Base-by-base conservation (phyloP, 1,140 invertebrate species). In the Bombus polaris region DNA sequence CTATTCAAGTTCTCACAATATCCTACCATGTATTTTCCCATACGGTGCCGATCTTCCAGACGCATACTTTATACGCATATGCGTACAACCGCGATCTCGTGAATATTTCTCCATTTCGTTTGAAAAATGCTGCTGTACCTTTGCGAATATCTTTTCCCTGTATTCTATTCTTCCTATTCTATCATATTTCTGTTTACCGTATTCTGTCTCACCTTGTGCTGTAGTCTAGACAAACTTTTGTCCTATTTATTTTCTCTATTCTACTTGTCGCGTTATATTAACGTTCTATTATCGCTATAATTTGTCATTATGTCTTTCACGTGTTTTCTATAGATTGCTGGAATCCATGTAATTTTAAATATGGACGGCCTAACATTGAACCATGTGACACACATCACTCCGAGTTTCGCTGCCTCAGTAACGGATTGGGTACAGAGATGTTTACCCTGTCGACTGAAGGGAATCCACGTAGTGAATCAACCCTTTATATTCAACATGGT, bases 381-480 rank as follows among this genome's bases (percentile, higher is more conserved):
- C 39, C 97, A 98, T 57, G 96, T 97, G 3, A 96, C 96, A n/a
- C 96, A 97, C 32, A 96, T 97, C 86, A 97, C 97, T 3, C 97
- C 97, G 0, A 96, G 90, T 88, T 97, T 96, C 94, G 97, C 96
- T 70, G 96, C 95, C 92, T 96, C 95, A 92, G 93, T 96, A 65
- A 91, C 96, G 57, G 97, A 96, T 73, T 97, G 96, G 95, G 95
- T 97, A 83, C 97, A 97, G 93, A 97, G 97, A 85, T 96, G 96
- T 86, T 94, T 97, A 53, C 97, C 97, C 0, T 90, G 96, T 57
- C 96, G 97, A 28, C 91, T 98, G 5, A 97, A 97, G 92, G 96
- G 96, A 3, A 96, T 97, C 68, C 97, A 98, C 91, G 96, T 98
- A 79, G 95, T 98, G 25, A 98, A 98, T 94, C 97, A 98, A 92